Percentiles rank a stretch among this genome's conserved stretches.
These are phyloP conservation scores for Pithys albifrons DNA, from an alignment of 2,113 vertebrate species.

Conservation along the genomic window DNA sequence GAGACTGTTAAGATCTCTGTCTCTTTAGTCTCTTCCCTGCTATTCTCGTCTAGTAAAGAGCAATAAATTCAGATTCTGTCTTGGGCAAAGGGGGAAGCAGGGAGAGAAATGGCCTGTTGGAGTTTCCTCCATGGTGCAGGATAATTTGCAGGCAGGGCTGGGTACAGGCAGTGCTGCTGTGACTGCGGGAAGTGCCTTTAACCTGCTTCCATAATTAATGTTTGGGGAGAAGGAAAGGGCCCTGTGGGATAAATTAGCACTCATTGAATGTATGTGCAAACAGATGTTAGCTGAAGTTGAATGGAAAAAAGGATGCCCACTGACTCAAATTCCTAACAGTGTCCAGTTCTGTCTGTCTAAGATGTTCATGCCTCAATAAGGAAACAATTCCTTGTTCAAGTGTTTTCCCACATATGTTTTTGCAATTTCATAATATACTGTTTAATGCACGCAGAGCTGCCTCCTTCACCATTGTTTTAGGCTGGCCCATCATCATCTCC, in stretches of 20 bases:
- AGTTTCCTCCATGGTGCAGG: not conserved
- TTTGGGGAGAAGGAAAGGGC: not conserved
- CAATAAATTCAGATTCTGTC: not conserved
- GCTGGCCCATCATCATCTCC: not conserved
- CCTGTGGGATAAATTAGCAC: not conserved
- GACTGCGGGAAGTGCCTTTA: not conserved
- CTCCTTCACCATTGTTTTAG: not conserved
- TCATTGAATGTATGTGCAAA: not conserved
- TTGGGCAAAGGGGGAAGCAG: not conserved
- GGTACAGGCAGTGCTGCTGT: fast-evolving
- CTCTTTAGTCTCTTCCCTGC: not conserved
- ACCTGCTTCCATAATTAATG: conserved; percentile 44
- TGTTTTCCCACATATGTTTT: not conserved
- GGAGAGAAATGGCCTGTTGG: not conserved
- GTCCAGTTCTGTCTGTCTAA: not conserved
- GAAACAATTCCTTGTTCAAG: not conserved
- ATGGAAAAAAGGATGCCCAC: not conserved
- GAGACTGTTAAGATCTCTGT: not conserved
- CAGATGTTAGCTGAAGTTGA: not conserved
- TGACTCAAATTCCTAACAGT: conserved; percentile 18
- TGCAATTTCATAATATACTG: not conserved
- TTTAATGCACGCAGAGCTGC: not conserved
- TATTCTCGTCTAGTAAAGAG: not conserved
- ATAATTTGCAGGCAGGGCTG: not conserved
- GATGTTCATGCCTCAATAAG: not conserved